Evolutionary conservation across 2,888 invertebrate genomes (phyloP).

Genomic region (Agonopterix alstromeriana): DNA sequence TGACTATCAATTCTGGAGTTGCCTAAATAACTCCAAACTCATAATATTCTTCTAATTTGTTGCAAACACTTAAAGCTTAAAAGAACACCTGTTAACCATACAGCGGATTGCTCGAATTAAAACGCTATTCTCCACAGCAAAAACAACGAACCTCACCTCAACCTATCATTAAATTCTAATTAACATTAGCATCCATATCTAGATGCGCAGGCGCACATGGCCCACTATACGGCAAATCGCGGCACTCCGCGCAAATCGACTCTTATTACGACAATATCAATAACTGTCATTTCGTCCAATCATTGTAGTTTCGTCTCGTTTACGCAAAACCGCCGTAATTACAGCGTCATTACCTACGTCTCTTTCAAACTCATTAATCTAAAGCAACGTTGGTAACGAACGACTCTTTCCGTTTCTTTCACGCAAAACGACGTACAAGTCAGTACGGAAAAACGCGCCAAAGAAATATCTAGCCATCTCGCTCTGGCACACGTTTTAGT

Average conservation of each 20-base stretch:
- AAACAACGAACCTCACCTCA: conserved; percentile 30
- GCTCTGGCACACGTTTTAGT: conserved; percentile 28
- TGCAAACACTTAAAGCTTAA: background rate
- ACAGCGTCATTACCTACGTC: conserved; percentile 58
- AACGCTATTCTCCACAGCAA: conserved; percentile 11
- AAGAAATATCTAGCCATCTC: conserved; percentile 42
- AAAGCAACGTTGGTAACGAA: conserved; percentile 38
- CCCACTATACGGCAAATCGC: conserved; percentile 38
- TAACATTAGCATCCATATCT: conserved; percentile 46
- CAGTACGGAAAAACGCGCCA: conserved; percentile 28
- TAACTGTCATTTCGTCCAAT: conserved; percentile 69
- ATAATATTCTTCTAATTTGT: too few species aligned
- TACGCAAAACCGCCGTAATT: conserved; percentile 65
- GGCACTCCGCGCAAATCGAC: conserved; percentile 39
- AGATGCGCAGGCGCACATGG: conserved; percentile 37
- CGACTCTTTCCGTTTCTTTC: conserved; percentile 63
- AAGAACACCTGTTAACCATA: conserved; percentile 4
- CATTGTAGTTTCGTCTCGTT: conserved; percentile 69
- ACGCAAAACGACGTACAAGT: conserved; percentile 32
- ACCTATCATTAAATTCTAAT: conserved; percentile 63
- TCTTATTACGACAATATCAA: conserved; percentile 66
- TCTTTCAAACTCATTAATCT: conserved; percentile 69
- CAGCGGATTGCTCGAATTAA: conserved; percentile 13
- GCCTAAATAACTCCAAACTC: too few species aligned
- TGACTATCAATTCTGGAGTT: too few species aligned